phyloP scores from a whole-genome alignment of 2,113 vertebrate genomes.

The Psammodynastes pulverulentus region DNA sequence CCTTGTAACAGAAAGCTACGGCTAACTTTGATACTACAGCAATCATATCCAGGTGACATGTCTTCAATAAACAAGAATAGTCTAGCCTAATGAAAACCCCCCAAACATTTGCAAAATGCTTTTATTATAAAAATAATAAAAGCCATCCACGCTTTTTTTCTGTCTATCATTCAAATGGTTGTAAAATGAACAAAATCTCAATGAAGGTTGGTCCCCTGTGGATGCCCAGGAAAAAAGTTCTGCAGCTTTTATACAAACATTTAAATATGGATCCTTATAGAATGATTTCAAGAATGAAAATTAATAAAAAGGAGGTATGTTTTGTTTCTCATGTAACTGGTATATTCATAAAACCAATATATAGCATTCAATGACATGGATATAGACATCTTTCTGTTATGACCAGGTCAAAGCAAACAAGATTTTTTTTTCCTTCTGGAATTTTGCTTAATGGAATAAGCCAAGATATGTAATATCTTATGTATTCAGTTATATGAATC shows the following conservation, averaged over 20 bases:
- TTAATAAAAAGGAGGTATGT: background rate
- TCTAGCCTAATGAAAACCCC: background rate
- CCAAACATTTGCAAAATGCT: background rate
- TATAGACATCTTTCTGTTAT: rapidly evolving
- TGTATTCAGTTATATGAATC: background rate
- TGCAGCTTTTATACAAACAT: slow-evolving; percentile 12
- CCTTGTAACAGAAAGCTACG: background rate
- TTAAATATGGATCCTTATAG: slow-evolving; percentile 19
- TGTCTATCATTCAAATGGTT: background rate
- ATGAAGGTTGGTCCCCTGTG: slow-evolving; percentile 4
- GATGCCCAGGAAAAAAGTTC: slow-evolving; percentile 4
- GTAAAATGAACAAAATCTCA: slow-evolving; percentile 30
- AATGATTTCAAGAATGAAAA: background rate
- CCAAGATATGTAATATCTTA: slow-evolving; percentile 36
- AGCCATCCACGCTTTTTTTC: background rate
- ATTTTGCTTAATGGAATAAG: slow-evolving; percentile 29
- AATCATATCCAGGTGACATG: background rate
- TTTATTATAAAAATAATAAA: background rate
- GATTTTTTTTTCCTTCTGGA: slow-evolving; percentile 12
- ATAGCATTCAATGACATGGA: background rate
- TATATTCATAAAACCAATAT: slow-evolving; percentile 1
- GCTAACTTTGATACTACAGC: background rate
- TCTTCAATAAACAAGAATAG: background rate
- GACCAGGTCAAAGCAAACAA: slow-evolving; percentile 23
- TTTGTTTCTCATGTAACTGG: background rate